Evolutionary conservation across 1,140 invertebrate species (phyloP), one percentile per base, ranked within the genome.

Genomic region (Gonatopus flavifemur): DNA sequence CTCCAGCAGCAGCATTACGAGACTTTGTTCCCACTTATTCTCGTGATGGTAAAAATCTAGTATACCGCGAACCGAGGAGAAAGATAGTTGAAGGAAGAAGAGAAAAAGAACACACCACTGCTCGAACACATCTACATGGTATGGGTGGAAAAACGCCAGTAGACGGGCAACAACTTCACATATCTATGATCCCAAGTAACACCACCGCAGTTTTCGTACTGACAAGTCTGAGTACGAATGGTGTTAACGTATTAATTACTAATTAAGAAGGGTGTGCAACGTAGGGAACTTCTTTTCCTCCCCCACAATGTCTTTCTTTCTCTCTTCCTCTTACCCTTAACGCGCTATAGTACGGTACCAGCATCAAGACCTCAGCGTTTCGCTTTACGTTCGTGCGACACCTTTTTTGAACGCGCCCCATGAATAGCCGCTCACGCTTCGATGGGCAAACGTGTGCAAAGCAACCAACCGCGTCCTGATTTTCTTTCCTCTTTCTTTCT

Each of bases 231-330:
- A 64, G 64, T 59, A 61, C 58, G 62, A 68, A 72, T 66, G 67
- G 66, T 52, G 69, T 73, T 74, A 74, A 76, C 73, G 72, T 70
- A 72, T 77, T 76, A 76, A 77, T 75, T 77, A 77, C 71, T 76
- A 77, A 78, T 78, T 76, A 76, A 77, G 76, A 67, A 77, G 71
- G 72, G 72, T 66, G 61, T 55, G 59, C 56, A 58, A 43, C 25
- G 64, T 68, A 63, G 62, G 64, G 65, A 62, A 13, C 15, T 19
- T 12, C 22, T 12, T 35, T n/a, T n/a, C n/a, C n/a, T 37, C 37
- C 39, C 44, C 33, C 37, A 22, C 21, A 28, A 42, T 44, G 39
- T 48, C 42, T 52, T 28, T 47, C 42, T 36, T 18, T 44, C 25
- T 59, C 55, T 55, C 52, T n/a, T n/a, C n/a, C n/a, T n/a, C n/a